phyloP scores from a whole-genome alignment of 2,888 invertebrate species.

The Aplocera efformata region DNA sequence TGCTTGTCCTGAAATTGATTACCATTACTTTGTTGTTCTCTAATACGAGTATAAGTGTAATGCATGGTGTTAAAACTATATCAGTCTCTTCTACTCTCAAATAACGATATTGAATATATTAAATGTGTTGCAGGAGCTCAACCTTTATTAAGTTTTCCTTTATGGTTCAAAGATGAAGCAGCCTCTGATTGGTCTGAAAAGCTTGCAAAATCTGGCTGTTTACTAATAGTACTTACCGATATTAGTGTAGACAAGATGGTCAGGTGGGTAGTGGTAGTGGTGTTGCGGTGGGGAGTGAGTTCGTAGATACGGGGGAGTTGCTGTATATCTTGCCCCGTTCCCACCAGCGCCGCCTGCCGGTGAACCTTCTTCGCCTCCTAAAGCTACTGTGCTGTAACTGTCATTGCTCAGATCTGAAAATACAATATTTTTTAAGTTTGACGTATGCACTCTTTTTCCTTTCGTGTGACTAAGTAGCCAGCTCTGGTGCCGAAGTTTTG shows the following conservation, averaged over 20 bases:
- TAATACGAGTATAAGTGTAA: too few relatives aligned
- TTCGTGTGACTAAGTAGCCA: too few relatives aligned
- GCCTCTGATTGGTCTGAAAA: too few relatives aligned
- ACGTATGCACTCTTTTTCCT: too few relatives aligned
- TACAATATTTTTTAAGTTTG: conserved; percentile 1
- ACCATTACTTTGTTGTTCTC: not conserved
- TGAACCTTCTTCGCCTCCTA: conserved; percentile 91
- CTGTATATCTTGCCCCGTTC: conserved; percentile 75
- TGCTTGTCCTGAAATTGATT: conserved; percentile 67
- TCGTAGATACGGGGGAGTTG: conserved; percentile 90
- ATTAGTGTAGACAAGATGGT: conserved; percentile 91
- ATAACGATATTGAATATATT: too few relatives aligned
- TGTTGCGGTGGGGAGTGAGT: conserved; percentile 88
- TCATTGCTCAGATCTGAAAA: conserved; percentile 90
- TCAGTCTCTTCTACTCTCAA: too few relatives aligned
- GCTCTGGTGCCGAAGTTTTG: too few relatives aligned
- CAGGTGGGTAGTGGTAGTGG: conserved; percentile 90
- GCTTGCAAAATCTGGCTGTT: not conserved
- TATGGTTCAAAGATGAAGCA: too few relatives aligned
- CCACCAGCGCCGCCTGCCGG: conserved; percentile 77
- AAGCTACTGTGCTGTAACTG: conserved; percentile 92
- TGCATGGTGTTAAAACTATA: too few relatives aligned
- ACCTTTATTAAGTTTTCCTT: too few relatives aligned
- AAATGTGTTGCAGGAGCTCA: too few relatives aligned
- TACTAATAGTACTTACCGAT: conserved; percentile 81